Conservation (phyloP, 2,797 vertebrate species). For the Propithecus perrieri region DNA sequence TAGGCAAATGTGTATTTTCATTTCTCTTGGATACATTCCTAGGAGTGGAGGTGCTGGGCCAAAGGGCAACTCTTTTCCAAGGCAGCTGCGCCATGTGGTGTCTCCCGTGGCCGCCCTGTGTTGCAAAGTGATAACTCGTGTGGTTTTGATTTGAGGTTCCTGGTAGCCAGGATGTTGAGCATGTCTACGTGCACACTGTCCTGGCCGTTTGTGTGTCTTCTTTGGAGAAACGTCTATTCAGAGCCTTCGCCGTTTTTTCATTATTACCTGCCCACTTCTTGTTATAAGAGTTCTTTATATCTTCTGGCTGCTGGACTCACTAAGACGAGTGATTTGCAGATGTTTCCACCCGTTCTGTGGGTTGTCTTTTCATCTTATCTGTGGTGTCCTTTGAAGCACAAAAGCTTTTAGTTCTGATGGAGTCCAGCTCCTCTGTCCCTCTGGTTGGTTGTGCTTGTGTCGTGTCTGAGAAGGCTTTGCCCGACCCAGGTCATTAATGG, state of each 20-base stretch:
- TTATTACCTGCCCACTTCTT: neutral
- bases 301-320: neutral
- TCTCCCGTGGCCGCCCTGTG: neutral
- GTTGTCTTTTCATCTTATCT: neutral
- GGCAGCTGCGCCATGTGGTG: neutral
- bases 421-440: neutral
- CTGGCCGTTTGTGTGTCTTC: neutral
- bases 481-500: neutral
- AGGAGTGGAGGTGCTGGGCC: neutral
- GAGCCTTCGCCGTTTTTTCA: neutral
- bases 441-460: neutral
- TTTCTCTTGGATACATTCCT: neutral
- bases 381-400: neutral
- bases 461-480: neutral
- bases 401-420: neutral
- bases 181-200: neutral
- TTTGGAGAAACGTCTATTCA: neutral
- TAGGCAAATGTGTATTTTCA: neutral
- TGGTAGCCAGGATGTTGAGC: too few species aligned
- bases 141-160: neutral
- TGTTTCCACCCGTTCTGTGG: neutral
- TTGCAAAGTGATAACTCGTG: fast-evolving
- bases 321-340: neutral
- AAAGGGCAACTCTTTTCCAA: neutral
- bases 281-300: neutral